Conservation (phyloP, 2,888 invertebrate species). For the Merodon equestris region DNA sequence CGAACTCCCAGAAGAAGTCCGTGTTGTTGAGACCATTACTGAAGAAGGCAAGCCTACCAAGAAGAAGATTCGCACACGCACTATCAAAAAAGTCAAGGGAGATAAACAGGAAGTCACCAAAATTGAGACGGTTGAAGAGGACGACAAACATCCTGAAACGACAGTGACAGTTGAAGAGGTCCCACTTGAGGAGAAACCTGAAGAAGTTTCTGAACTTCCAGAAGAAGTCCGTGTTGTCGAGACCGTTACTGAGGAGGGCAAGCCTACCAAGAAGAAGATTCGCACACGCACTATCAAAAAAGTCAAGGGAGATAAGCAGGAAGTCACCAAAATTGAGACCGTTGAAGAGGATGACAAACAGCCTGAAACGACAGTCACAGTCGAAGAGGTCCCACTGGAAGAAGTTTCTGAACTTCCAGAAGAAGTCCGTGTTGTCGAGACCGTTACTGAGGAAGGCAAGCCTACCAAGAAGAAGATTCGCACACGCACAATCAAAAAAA, state of each 20-base stretch:
- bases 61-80: conserved; percentile 43
- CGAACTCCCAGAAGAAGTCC: conserved; percentile 40
- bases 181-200: conserved; percentile 40
- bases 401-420: conserved; percentile 30
- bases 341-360: conserved; percentile 44
- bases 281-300: conserved; percentile 69
- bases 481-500: conserved; percentile 43
- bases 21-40: conserved; percentile 15
- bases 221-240: conserved; percentile 69
- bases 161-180: conserved; percentile 75
- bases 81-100: conserved; percentile 66
- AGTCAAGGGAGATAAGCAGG: conserved; percentile 38
- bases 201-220: conserved; percentile 50
- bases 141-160: conserved; percentile 73
- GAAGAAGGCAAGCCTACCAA: conserved; percentile 39
- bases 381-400: conserved; percentile 32
- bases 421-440: conserved; percentile 16
- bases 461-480: conserved; percentile 40
- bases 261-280: conserved; percentile 73
- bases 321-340: conserved; percentile 40
- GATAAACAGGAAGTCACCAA: conserved; percentile 74
- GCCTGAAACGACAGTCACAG: conserved; percentile 41
- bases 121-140: conserved; percentile 75
- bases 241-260: conserved; percentile 70
- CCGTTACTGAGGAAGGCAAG: conserved; percentile 35